Evolutionary conservation across 2,797 vertebrate species (phyloP).

Genomic region (Pangasius djambal): DNA sequence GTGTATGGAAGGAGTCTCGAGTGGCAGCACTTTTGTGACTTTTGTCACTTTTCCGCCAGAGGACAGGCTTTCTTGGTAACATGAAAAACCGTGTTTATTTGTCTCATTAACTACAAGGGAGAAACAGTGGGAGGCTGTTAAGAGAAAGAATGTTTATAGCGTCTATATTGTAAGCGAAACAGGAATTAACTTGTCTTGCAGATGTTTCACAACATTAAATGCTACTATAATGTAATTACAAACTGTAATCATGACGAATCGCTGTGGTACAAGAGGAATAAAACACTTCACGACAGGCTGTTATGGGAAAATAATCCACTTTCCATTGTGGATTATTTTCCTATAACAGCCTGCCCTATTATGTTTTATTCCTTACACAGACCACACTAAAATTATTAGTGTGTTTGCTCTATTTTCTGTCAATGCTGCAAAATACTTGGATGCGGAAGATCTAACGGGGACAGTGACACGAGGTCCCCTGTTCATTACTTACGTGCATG

Average conservation of each 20-base stretch:
- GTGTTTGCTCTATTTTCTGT: neutral
- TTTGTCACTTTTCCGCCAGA: neutral
- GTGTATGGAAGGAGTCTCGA: neutral
- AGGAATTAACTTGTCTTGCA: neutral
- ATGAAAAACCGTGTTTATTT: neutral
- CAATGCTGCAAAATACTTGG: neutral
- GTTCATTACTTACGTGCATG: constrained; percentile 90
- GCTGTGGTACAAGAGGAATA: neutral
- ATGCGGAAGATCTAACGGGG: neutral
- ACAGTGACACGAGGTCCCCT: neutral
- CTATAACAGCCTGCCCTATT: neutral
- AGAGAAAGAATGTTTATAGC: neutral
- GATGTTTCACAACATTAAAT: neutral
- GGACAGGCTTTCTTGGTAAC: neutral
- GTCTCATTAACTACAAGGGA: neutral
- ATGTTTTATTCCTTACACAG: neutral
- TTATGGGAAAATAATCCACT: neutral
- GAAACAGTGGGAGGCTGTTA: neutral
- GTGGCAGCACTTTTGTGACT: neutral
- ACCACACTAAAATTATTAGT: neutral
- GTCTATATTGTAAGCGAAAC: neutral
- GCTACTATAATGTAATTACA: neutral
- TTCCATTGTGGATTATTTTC: neutral
- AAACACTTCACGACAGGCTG: neutral
- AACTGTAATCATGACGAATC: neutral